Conservation (phyloP, 2,888 invertebrate genomes). For the Eremobia ochroleuca region DNA sequence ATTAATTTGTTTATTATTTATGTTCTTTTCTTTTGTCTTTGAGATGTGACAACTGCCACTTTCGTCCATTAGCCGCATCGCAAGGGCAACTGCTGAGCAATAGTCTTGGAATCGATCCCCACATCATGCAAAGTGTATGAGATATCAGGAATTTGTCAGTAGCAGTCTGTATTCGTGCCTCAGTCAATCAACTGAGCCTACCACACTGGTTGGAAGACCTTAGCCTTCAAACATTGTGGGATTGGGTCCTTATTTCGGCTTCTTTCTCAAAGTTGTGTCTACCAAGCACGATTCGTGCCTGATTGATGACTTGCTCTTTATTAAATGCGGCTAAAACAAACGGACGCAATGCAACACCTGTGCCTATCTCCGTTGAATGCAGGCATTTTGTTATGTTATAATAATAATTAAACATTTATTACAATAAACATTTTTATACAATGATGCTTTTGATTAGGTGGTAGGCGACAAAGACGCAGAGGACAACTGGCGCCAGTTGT, state of each 20-base stretch:
- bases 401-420: too few species aligned
- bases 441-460: constrained; percentile 82
- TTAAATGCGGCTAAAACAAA: background rate
- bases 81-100: background rate
- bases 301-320: background rate
- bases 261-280: background rate
- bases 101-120: background rate
- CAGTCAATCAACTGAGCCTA: background rate
- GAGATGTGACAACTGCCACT: background rate
- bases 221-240: background rate
- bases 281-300: background rate
- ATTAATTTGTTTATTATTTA: background rate
- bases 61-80: background rate
- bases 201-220: background rate
- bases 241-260: background rate
- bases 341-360: background rate
- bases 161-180: background rate
- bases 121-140: background rate
- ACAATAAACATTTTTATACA: constrained; percentile 1
- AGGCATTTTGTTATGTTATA: background rate
- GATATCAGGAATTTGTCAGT: background rate
- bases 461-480: constrained; percentile 93
- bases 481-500: constrained; percentile 97
- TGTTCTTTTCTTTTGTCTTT: background rate
- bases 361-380: background rate